phyloP scores from a whole-genome alignment of 2,113 vertebrate genomes.

The Boleophthalmus pectinirostris region DNA sequence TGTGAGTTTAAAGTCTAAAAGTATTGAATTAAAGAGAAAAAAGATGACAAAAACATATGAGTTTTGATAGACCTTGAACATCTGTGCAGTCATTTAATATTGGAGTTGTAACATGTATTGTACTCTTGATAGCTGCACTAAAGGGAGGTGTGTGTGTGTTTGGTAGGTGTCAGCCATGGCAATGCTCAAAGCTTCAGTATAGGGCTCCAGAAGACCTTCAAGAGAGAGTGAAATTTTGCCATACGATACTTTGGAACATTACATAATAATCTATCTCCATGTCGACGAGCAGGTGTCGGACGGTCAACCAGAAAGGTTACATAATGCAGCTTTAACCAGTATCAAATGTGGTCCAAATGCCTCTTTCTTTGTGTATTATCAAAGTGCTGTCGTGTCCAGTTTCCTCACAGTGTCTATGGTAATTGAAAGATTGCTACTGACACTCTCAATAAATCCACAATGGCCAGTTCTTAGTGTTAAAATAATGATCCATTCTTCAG shows the following conservation, averaged over 20 bases:
- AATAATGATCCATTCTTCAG: conserved; percentile 17
- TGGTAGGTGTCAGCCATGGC: background rate
- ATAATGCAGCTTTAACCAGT: background rate
- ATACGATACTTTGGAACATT: no score
- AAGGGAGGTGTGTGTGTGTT: no score
- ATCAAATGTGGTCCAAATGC: background rate
- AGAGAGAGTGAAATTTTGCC: no score
- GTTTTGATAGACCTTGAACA: background rate
- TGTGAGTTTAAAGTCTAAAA: no score
- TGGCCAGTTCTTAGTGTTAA: conserved; percentile 9
- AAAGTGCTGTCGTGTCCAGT: background rate
- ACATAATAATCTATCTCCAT: no score
- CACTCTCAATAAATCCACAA: conserved; percentile 9
- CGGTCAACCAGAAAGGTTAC: background rate
- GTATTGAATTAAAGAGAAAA: background rate
- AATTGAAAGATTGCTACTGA: conserved; percentile 4
- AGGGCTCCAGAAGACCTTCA: background rate
- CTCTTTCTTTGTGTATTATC: background rate
- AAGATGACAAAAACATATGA: background rate
- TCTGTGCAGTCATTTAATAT: background rate
- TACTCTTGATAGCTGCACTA: background rate
- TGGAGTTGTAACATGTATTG: background rate
- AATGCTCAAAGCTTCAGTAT: background rate
- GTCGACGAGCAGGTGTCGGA: no score
- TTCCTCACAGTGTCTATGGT: background rate